Evolutionary conservation across 2,888 invertebrate species (phyloP).

Genomic region (Tromatobia lineatoria): DNA sequence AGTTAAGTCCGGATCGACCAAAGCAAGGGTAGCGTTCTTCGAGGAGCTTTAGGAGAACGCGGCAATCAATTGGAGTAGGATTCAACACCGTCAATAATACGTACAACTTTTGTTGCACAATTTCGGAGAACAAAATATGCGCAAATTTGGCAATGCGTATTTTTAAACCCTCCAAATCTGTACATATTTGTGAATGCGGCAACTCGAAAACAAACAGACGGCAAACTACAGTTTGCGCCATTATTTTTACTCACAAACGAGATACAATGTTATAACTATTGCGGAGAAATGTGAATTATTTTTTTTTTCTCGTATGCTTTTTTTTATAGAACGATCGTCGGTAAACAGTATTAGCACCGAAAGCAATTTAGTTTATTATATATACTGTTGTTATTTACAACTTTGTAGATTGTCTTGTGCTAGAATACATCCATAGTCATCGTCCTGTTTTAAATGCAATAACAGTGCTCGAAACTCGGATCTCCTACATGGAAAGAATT

Average conservation of each 20-base stretch:
- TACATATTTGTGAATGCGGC: slow-evolving; percentile 57
- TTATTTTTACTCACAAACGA: slow-evolving; percentile 42
- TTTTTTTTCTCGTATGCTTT: slow-evolving; percentile 23
- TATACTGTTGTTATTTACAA: slow-evolving; percentile 46
- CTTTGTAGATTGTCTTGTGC: slow-evolving; percentile 38
- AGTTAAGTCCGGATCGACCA: slow-evolving; percentile 97
- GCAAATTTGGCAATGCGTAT: background rate
- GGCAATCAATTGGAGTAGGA: slow-evolving; percentile 3
- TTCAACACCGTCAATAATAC: background rate
- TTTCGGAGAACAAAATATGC: background rate
- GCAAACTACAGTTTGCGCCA: slow-evolving; percentile 37
- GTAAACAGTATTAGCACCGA: slow-evolving; percentile 68
- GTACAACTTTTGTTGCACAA: slow-evolving; percentile 7
- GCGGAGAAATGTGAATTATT: slow-evolving; percentile 37
- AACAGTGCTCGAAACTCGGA: slow-evolving; percentile 9
- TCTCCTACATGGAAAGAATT: slow-evolving; percentile 4
- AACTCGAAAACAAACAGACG: slow-evolving; percentile 36
- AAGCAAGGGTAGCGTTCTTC: slow-evolving; percentile 97
- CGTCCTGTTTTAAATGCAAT: slow-evolving; percentile 16
- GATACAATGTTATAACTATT: slow-evolving; percentile 15
- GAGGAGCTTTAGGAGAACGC: slow-evolving; percentile 91
- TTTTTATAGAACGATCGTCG: slow-evolving; percentile 57
- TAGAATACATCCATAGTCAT: slow-evolving; percentile 19
- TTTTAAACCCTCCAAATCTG: slow-evolving; percentile 34
- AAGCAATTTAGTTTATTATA: slow-evolving; percentile 62